Conservation (phyloP, 2,797 vertebrate species). For the Delichon dasypus region DNA sequence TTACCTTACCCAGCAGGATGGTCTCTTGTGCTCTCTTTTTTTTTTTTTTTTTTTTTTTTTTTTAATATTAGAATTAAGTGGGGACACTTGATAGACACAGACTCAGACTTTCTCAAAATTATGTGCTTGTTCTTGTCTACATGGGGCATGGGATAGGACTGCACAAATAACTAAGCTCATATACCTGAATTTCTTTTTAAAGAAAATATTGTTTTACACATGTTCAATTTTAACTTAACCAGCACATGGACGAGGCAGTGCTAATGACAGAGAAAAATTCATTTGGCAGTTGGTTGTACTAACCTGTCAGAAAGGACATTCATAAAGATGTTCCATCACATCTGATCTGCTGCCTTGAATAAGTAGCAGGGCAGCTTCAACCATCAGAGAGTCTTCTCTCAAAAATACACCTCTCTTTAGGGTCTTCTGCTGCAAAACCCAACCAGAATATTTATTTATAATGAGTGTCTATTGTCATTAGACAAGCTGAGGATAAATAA, state of each 20-base stretch:
- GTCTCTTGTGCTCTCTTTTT: neutral
- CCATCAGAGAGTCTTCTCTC: neutral
- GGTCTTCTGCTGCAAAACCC: neutral
- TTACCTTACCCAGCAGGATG: neutral
- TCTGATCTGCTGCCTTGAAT: neutral
- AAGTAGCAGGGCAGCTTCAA: neutral
- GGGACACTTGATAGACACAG: neutral
- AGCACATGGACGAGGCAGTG: neutral
- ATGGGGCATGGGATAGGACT: neutral
- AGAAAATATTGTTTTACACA: neutral
- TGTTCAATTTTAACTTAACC: neutral
- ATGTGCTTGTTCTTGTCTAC: neutral
- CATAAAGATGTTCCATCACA: neutral
- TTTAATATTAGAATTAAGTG: neutral
- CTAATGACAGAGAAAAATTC: neutral
- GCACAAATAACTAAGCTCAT: neutral
- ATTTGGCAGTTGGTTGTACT: neutral
- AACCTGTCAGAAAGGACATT: neutral
- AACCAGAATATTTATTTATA: neutral
- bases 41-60: neutral
- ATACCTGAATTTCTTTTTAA: neutral
- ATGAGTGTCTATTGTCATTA: neutral
- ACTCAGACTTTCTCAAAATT: neutral
- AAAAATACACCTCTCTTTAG: neutral
- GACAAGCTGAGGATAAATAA: neutral